These are phyloP conservation scores for Leptodactylus fuscus DNA, from an alignment of 2,113 vertebrate genomes.

Conservation along the genomic window DNA sequence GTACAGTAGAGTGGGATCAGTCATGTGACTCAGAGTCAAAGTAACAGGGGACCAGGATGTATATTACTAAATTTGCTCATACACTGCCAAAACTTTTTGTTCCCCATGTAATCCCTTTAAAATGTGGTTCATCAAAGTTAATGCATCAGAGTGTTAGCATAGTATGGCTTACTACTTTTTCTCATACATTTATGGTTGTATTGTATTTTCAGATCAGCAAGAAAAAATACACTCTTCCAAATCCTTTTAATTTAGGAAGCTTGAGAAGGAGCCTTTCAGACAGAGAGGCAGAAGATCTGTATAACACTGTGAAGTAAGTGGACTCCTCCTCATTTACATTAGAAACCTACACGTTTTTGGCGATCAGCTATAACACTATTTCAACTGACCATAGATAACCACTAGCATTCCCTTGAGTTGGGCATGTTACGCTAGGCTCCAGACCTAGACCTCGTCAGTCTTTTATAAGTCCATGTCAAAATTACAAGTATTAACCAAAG, in stretches of 20 bases:
- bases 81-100: no score
- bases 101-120: no score
- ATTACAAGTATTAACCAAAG: not conserved
- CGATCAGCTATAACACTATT: not conserved
- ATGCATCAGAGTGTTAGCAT: no score
- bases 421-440: no score
- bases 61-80: no score
- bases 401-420: not conserved
- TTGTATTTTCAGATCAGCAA: constrained; percentile 76
- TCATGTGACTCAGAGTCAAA: no score
- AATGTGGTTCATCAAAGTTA: no score
- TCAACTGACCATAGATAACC: not conserved
- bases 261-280: constrained; percentile 85
- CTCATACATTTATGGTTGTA: not conserved
- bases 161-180: not conserved
- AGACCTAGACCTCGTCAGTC: no score
- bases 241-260: constrained; percentile 86
- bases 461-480: not conserved
- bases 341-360: not conserved
- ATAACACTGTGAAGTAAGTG: constrained; percentile 83
- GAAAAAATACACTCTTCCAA: constrained; percentile 82
- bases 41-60: no score
- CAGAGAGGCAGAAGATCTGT: constrained; percentile 81
- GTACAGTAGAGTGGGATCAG: no score
- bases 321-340: not conserved